phyloP scores from a whole-genome alignment of 2,888 invertebrate genomes.

The Xestia ashworthii region DNA sequence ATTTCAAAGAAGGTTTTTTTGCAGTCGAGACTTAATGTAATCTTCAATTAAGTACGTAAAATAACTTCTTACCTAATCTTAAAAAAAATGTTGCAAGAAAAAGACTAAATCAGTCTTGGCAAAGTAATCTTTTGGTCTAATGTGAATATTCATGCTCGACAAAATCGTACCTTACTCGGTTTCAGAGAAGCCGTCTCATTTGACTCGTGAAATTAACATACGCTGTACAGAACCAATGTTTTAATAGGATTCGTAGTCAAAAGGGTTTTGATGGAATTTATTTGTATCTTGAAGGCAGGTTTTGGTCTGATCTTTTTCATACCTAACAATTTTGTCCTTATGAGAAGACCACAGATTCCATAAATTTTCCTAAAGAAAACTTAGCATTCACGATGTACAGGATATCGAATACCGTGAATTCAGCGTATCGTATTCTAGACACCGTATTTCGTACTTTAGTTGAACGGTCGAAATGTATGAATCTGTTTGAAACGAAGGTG shows the following conservation, averaged over 20 bases:
- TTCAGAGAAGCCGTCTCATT: conserved; percentile 42
- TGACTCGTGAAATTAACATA: conserved; percentile 60
- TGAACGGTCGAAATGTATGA: not conserved
- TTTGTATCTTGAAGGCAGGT: not conserved
- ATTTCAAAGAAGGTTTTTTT: not conserved
- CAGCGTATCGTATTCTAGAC: not conserved
- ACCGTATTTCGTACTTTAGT: not conserved
- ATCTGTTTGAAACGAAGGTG: not conserved
- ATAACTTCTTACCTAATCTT: not conserved
- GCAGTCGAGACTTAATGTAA: not conserved
- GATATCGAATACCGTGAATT: not conserved
- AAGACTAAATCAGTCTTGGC: conserved; percentile 24
- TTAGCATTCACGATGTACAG: not conserved
- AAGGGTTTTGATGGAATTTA: conserved; percentile 11
- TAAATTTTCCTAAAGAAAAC: not conserved
- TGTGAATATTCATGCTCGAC: conserved; percentile 49
- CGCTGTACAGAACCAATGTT: conserved; percentile 47
- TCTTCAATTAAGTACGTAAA: not conserved
- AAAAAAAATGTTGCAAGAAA: conserved; percentile 21
- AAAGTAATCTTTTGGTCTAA: conserved; percentile 42
- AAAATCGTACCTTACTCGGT: conserved; percentile 31
- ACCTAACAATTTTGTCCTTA: not conserved
- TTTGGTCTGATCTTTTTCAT: not conserved
- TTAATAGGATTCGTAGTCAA: conserved; percentile 27
- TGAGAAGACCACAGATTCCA: not conserved